These are phyloP conservation scores for Nephrocerus scutellatus DNA, from an alignment of 2,888 invertebrate genomes.

Conservation along the genomic window DNA sequence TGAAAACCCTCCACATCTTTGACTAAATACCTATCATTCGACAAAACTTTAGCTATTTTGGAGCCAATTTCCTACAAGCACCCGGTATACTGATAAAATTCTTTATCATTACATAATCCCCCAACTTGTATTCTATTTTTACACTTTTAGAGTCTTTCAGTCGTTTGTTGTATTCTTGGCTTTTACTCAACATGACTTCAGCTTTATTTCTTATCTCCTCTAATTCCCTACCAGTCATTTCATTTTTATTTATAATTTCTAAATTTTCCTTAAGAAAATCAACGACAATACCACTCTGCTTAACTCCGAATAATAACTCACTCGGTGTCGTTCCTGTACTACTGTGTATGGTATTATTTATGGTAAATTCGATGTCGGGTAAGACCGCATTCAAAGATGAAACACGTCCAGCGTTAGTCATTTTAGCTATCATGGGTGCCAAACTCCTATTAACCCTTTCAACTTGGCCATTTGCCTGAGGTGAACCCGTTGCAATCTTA, in stretches of 20 bases:
- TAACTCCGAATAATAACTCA: no score
- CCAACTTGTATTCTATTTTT: background rate
- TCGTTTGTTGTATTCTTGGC: slow-evolving; percentile 6
- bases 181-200: slow-evolving; percentile 2
- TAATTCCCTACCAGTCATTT: slow-evolving; percentile 5
- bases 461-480: no score
- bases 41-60: slow-evolving; percentile 2
- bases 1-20: slow-evolving; percentile 6
- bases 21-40: slow-evolving; percentile 9
- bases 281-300: no score
- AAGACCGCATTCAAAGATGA: no score
- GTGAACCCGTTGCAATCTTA: slow-evolving; percentile 1
- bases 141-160: slow-evolving; percentile 1
- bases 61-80: slow-evolving; percentile 5
- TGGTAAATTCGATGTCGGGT: no score
- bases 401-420: no score
- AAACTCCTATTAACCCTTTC: no score
- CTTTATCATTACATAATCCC: slow-evolving; percentile 8
- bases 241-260: no score
- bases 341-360: no score
- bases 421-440: no score
- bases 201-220: background rate
- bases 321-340: no score
- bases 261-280: no score
- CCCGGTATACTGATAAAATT: slow-evolving; percentile 5